phyloP scores from a whole-genome alignment of 2,113 vertebrate genomes.

The Pedionomus torquatus region DNA sequence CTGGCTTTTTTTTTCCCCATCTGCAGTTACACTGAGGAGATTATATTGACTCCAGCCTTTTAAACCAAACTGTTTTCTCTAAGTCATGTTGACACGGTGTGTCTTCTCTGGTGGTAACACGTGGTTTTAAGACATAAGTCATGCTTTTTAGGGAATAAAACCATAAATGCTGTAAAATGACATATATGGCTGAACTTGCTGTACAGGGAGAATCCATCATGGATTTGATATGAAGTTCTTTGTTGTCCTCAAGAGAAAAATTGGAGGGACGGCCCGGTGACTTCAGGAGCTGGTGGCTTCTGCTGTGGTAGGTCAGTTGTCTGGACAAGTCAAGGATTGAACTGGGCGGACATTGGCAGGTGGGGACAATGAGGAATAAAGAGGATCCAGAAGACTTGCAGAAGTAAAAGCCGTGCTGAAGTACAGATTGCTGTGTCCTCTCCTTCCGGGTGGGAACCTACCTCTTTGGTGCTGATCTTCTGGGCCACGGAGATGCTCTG shows the following conservation, averaged over 20 bases:
- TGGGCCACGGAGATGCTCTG: too few species aligned
- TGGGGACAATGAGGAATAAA: background rate
- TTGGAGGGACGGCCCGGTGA: background rate
- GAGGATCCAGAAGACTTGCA: background rate
- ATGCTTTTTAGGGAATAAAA: background rate
- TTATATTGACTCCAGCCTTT: background rate
- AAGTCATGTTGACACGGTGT: background rate
- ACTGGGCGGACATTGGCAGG: accelerated
- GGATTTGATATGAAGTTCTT: accelerated
- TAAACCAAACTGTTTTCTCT: background rate
- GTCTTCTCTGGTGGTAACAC: background rate
- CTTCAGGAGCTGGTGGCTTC: accelerated
- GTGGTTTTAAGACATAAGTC: background rate
- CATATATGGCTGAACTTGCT: accelerated
- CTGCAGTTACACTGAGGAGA: background rate
- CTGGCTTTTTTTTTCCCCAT: background rate
- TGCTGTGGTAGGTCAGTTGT: background rate
- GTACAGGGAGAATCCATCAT: accelerated
- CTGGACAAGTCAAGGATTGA: background rate
- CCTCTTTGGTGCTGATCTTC: too few species aligned
- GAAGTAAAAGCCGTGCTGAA: background rate
- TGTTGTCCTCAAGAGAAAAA: background rate
- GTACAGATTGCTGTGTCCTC: background rate
- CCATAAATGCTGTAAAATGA: background rate
- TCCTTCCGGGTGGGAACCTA: background rate